Evolutionary conservation across 2,797 vertebrate species (phyloP), one percentile per base, ranked within the genome.

Genomic region (Avahi laniger): DNA sequence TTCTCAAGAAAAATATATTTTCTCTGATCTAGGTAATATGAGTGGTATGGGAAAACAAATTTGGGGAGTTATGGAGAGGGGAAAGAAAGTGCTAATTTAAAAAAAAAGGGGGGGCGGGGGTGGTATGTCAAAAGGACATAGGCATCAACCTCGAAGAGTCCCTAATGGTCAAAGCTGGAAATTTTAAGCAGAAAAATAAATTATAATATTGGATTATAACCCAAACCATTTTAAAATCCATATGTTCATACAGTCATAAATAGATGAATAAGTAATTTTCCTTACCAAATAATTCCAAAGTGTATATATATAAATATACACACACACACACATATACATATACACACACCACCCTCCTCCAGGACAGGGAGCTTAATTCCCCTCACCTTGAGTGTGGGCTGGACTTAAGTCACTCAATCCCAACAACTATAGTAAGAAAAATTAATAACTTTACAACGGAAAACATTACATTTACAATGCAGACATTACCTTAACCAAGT

Each of bases 1-100:
- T 96, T 89, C 28, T 87, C 54, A 61, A 61, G 72, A 52, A 93
- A 93, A 73, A 83, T 70, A 28, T 65, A 73, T 35, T 59, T 95
- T 63, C n/a, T 97, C 57, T 50, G 67, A 35, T 78, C 41, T 75
- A 84, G 41, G 14, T 91, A 94, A 78, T n/a, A 43, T 4, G 28
- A 70, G 20, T 43, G 1, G 9, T 67, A 63, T 88, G 9, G 24
- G 38, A 76, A 81, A 89, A 92, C 26, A 91, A 89, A 91, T 38
- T 28, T 72, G 2, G 17, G 10, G 1, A 67, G 3, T 89, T n/a
- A 63, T 18, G 0, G 11, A 67, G 5, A 50, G 17, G 24, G 20
- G 35, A 57, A 84, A 50, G 46, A 59, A 65, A 50, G 43, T 81
- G 11, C 43, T 67, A 70, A 48, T n/a, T 65, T 35, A 48, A 67